Evolutionary conservation across 2,113 vertebrate species (phyloP).

Genomic region (Paradoxurus hermaphroditus): DNA sequence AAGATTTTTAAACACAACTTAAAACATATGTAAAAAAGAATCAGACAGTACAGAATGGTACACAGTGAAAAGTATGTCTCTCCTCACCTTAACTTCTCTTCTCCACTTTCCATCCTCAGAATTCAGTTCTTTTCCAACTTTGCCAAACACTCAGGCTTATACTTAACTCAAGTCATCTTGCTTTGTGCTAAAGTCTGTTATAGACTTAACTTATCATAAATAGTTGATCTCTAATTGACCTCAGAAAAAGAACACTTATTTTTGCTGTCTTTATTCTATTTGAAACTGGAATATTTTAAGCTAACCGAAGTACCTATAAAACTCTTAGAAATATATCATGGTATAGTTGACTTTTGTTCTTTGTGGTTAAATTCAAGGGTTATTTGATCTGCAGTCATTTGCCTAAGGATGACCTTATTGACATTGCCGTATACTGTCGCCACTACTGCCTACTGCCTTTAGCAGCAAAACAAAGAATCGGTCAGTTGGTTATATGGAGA

Average conservation of each 20-base stretch:
- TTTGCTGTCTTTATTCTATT: neutral
- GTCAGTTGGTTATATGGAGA: constrained; percentile 95
- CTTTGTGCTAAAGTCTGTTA: neutral
- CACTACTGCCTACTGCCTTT: constrained; percentile 92
- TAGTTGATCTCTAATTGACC: neutral
- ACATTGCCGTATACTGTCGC: constrained; percentile 91
- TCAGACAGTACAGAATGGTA: neutral
- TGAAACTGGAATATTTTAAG: constrained; percentile 18
- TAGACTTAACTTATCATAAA: neutral
- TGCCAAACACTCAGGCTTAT: neutral
- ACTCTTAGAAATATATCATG: neutral
- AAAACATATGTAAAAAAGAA: neutral
- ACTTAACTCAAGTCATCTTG: neutral
- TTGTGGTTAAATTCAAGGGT: constrained; percentile 84
- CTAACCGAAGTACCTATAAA: neutral
- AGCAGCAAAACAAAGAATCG: constrained; percentile 88
- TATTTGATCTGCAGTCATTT: constrained; percentile 95
- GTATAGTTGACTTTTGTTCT: constrained; percentile 11
- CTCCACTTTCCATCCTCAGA: neutral
- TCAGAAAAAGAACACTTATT: neutral
- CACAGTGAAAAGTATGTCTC: neutral
- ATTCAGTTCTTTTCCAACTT: neutral
- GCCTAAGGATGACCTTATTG: constrained; percentile 92
- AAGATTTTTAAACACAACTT: neutral
- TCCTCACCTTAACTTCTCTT: neutral